Conservation (phyloP, 2,888 invertebrate species). For the Idaea aversata region DNA sequence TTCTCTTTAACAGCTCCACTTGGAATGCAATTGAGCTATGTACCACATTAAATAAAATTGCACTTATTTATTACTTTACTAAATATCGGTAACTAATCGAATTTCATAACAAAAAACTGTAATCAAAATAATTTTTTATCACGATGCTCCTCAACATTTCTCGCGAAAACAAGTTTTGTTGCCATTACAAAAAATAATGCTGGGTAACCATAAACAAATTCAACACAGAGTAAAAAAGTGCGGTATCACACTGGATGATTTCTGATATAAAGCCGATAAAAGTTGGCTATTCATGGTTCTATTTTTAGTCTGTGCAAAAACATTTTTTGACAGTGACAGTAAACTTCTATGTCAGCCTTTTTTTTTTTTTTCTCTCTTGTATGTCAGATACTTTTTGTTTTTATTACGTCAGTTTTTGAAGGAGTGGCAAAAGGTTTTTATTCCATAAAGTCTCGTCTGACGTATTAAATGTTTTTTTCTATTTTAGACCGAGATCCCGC, state of each 20-base stretch:
- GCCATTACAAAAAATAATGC: constrained; percentile 44
- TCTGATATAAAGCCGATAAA: background rate
- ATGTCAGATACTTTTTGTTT: too few relatives aligned
- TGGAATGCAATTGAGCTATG: constrained; percentile 51
- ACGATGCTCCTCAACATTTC: constrained; percentile 69
- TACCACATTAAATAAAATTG: constrained; percentile 44
- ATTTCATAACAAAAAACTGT: constrained; percentile 57
- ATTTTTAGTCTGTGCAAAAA: too few relatives aligned
- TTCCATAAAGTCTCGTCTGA: too few relatives aligned
- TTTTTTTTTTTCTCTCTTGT: too few relatives aligned
- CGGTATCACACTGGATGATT: background rate
- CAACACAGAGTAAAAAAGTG: background rate
- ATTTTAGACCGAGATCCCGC: too few relatives aligned
- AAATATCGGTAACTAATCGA: constrained; percentile 33
- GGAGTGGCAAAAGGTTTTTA: too few relatives aligned
- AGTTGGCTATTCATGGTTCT: background rate
- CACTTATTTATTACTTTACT: constrained; percentile 29
- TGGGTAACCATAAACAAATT: background rate
- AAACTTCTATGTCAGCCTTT: too few relatives aligned
- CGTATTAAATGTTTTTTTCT: too few relatives aligned
- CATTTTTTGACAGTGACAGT: too few relatives aligned
- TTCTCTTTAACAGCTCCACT: constrained; percentile 77
- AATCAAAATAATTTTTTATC: constrained; percentile 66
- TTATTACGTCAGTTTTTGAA: too few relatives aligned
- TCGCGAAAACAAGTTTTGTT: constrained; percentile 75